Evolutionary conservation across 2,113 vertebrate species (phyloP).

Genomic region (Indri indri): DNA sequence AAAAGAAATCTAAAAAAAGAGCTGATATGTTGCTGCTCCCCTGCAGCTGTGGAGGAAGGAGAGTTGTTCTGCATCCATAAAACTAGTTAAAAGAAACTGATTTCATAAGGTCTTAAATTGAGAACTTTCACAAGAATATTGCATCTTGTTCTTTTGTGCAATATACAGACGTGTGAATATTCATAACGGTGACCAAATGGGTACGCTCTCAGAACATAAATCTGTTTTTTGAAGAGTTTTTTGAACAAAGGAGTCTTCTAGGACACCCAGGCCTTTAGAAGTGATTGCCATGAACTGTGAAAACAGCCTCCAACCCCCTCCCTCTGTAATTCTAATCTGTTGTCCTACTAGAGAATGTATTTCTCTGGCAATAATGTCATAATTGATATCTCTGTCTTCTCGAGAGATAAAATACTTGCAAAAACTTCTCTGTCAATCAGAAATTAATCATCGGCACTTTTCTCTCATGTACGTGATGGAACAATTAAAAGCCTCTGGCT

Average conservation of each 20-base stretch:
- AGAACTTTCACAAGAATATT: background rate
- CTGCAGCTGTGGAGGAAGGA: slow-evolving; percentile 29
- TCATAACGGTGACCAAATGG: background rate
- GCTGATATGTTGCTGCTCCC: background rate
- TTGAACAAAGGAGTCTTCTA: background rate
- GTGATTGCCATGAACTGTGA: background rate
- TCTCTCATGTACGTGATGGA: background rate
- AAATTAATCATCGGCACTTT: background rate
- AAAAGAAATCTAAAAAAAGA: slow-evolving; percentile 32
- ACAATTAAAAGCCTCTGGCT: background rate
- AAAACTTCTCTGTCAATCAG: background rate
- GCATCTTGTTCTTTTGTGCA: background rate
- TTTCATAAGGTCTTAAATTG: background rate
- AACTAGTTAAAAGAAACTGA: background rate
- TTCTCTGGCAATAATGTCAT: background rate
- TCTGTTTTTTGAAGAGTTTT: background rate
- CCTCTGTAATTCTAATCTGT: background rate
- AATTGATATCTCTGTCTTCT: background rate
- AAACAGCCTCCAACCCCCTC: background rate
- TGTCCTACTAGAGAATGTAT: background rate
- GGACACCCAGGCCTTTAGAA: background rate
- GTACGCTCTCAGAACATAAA: slow-evolving; percentile 12
- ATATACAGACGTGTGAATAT: background rate
- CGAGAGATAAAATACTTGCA: background rate
- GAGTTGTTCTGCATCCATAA: background rate